Conservation (phyloP, 1,140 invertebrate species). For the Melanaphis sacchari region DNA sequence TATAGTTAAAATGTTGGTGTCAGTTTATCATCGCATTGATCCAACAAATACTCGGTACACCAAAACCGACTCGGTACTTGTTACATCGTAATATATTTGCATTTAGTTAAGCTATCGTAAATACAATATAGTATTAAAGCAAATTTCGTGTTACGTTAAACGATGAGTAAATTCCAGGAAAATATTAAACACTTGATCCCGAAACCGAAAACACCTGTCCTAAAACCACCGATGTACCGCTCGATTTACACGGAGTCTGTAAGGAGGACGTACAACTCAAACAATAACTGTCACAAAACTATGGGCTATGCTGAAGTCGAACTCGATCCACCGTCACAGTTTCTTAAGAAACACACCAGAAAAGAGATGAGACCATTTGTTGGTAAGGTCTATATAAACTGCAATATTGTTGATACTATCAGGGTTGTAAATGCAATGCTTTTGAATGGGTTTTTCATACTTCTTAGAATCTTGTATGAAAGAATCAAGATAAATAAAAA, state of each 20-base stretch:
- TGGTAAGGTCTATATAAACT: constrained; percentile 39
- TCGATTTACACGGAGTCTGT: constrained; percentile 59
- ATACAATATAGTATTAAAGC: background rate
- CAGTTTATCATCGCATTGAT: background rate
- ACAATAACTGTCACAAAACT: constrained; percentile 59
- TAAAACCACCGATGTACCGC: constrained; percentile 59
- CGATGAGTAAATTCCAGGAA: constrained; percentile 44
- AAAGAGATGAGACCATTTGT: constrained; percentile 54
- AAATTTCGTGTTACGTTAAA: background rate
- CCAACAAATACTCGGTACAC: background rate
- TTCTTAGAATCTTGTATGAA: background rate
- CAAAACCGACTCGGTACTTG: background rate
- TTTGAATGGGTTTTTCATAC: background rate
- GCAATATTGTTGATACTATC: background rate
- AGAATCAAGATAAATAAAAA: background rate
- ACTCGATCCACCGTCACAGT: constrained; percentile 45
- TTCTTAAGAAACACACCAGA: constrained; percentile 58
- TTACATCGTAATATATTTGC: background rate
- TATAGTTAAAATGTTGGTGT: background rate
- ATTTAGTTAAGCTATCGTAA: background rate
- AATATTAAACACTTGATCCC: constrained; percentile 59
- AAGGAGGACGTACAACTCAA: constrained; percentile 42
- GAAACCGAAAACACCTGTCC: constrained; percentile 39
- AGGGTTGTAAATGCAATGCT: background rate
- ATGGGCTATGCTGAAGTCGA: constrained; percentile 59